Evolutionary conservation across 2,797 vertebrate species (phyloP), one percentile per base, ranked within the genome.

Genomic region (Hypotaenidia okinawae): DNA sequence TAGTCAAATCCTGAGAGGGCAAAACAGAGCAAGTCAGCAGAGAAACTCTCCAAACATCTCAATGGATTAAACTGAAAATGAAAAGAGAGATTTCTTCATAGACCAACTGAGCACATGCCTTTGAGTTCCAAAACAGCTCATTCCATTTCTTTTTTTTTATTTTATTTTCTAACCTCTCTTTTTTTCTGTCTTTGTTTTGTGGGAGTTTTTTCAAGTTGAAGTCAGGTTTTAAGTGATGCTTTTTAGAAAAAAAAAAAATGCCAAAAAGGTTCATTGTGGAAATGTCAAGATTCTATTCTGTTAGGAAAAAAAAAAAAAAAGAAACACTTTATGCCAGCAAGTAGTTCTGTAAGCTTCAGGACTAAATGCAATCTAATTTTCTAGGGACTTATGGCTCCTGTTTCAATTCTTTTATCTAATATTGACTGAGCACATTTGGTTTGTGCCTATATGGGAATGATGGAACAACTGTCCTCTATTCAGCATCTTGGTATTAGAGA

Each of bases 281-380:
- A 96, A 96, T 90, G 76, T 77, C 72, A 90, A 68, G 49, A 58
- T 59, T 57, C 3, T 2, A 35, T 37, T 91, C 7, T 17, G 54
- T 74, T 18, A 45, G 69, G 6, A 28, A 28, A 28, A 28, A 52
- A 52, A 28, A 54, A 52, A 16, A 28, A 62, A 62, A 55, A 11
- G 8, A 51, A 87, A 35, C 14, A 37, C 11, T 85, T 88, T 10
- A 49, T 45, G 35, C 6, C 24, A 62, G 21, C 16, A 85, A 87
- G 15, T 24, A 19, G 8, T 16, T 89, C 67, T 74, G 25, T 61
- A 91, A 59, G 35, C 33, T 91, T 82, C 27, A 27, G 23, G 23
- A 43, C 4, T 24, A 58, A 91, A 67, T 28, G 4, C 85, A 52
- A 32, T n/a, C 58, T 80, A n/a, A 35, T 78, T 86, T 88, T 87